These are phyloP conservation scores for Ateles fusciceps DNA, from an alignment of 2,797 vertebrate genomes.

Conservation along the genomic window DNA sequence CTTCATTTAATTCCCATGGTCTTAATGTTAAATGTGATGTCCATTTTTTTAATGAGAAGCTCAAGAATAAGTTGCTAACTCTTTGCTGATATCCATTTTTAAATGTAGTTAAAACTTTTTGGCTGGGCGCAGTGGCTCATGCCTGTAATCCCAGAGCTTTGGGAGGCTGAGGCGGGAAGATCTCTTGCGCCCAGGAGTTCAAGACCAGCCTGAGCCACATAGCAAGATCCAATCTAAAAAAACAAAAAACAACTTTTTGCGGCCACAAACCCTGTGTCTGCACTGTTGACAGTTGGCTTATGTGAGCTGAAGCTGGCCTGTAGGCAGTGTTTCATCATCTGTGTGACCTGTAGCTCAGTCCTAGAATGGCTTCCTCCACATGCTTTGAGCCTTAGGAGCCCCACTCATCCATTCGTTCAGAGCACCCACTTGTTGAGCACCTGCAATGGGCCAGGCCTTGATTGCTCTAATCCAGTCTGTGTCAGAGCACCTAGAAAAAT, in stretches of 20 bases:
- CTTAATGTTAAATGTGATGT: not conserved
- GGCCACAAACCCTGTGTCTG: not conserved
- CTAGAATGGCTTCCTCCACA: not conserved
- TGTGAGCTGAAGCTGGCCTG: not conserved
- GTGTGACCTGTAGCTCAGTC: not conserved
- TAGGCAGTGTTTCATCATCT: not conserved
- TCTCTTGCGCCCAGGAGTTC: not conserved
- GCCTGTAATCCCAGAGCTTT: not conserved
- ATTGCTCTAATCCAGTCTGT: not conserved
- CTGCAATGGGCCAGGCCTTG: accelerated
- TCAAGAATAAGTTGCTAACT: not conserved
- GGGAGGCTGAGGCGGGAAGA: not conserved
- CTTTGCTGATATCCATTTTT: not conserved
- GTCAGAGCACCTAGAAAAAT: not conserved
- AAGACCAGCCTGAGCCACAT: not conserved
- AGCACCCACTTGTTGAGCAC: not conserved
- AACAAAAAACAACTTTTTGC: not conserved
- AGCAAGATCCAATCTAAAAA: not conserved
- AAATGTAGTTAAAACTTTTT: not conserved
- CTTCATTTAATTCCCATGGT: not conserved
- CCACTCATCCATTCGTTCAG: not conserved
- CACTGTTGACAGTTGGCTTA: not conserved
- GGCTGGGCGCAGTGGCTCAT: not conserved
- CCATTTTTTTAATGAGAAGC: not conserved
- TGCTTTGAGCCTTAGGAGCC: not conserved